Percentiles rank a stretch among this genome's conserved stretches.
phyloP scores from a whole-genome alignment of 2,888 invertebrate genomes.

The Nemoura dubitans region DNA sequence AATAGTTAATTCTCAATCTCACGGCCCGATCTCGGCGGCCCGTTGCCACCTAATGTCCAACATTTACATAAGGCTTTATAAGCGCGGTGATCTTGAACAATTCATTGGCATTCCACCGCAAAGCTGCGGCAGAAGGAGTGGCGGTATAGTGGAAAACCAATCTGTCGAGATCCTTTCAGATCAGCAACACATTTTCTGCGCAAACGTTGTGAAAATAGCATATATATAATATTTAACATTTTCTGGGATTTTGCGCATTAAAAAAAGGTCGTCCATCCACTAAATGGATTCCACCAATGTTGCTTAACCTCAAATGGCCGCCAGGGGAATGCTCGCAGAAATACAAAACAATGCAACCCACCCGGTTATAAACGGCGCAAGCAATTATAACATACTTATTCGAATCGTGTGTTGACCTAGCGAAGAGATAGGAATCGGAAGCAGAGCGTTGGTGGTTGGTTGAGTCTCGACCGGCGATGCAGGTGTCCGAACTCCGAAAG shows the following conservation, averaged over 20 bases:
- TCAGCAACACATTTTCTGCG: too few species aligned
- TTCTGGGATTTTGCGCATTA: too few species aligned
- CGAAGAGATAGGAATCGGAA: neutral
- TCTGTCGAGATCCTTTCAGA: neutral
- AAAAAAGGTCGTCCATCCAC: too few species aligned
- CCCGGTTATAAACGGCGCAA: too few species aligned
- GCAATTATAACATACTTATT: too few species aligned
- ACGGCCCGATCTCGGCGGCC: neutral
- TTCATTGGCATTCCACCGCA: neutral
- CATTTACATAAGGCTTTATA: neutral
- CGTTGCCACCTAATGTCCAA: slow-evolving; percentile 21
- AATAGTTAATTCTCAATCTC: neutral
- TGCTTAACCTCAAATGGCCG: too few species aligned
- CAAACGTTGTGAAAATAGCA: too few species aligned
- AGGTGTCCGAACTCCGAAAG: neutral
- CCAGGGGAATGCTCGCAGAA: too few species aligned
- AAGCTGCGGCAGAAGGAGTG: neutral
- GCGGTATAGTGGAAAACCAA: neutral
- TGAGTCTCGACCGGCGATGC: neutral
- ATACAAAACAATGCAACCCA: too few species aligned
- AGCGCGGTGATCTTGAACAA: neutral
- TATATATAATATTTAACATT: too few species aligned
- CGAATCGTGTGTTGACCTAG: too few species aligned
- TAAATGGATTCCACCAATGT: too few species aligned
- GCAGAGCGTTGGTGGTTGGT: neutral